Evolutionary conservation across 2,888 invertebrate species (phyloP), one percentile per base, ranked within the genome.

Genomic region (Agrenia bidenticulata): DNA sequence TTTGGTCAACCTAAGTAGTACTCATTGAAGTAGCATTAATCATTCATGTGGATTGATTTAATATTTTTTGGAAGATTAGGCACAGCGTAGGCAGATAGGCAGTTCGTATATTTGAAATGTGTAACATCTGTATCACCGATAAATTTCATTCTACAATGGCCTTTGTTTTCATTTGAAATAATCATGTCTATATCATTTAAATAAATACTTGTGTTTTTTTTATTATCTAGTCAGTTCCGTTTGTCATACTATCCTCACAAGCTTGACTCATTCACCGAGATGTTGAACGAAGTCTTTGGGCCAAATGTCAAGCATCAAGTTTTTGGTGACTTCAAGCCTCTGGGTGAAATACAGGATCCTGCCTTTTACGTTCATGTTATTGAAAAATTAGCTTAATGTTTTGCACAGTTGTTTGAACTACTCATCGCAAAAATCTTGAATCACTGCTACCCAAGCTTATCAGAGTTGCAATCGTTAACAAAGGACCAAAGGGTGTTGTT

Each of bases 221-320:
- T 51, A 4, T 51, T 2, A 51, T 51, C 7, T 80, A 91, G 89
- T 77, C 88, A 91, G 77, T 94, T 94, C 80, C 86, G 93, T 1
- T 81, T 94, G 32, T 92, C 92, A 32, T 94, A 93, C 81, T 92
- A 91, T 81, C 94, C 93, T 0, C 92, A 94, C 80, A 85, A 86
- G 70, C 80, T 93, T 76, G 82, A 85, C 51, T 82, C 84, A 24
- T 94, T 94, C 81, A 86, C 84, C 0, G 78, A 81, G 27, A 88
- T 92, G 82, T 79, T 94, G 66, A 82, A 83, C 70, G 86, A 88
- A 56, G 86, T 87, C 1, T 93, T 93, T 78, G 86, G 86, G 50
- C 78, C 81, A 26, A 80, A 83, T 26, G 85, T 85, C 1, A 83
- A 84, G 58, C 89, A 90, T 79, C 83, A 84, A 68, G 86, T 92